Evolutionary conservation across 2,113 vertebrate species (phyloP).

Genomic region (Polypterus bichir): DNA sequence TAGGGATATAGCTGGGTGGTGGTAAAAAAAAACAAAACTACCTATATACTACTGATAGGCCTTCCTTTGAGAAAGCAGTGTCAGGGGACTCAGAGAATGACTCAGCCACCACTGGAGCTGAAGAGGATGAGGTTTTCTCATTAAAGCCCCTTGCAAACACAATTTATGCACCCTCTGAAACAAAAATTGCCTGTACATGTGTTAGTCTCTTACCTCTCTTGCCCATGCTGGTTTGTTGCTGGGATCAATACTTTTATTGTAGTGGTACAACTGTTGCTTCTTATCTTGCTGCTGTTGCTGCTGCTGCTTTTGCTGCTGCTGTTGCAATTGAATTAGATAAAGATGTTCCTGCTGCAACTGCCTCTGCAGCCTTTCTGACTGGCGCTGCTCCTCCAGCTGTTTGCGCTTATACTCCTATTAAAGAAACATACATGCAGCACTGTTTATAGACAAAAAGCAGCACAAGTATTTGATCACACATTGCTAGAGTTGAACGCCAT

Average conservation of each 20-base stretch:
- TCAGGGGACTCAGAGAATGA: neutral
- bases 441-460: no score
- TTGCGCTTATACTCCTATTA: slow-evolving; percentile 81
- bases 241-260: slow-evolving; percentile 64
- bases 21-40: no score
- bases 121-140: neutral
- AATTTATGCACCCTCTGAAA: no score
- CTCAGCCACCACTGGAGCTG: neutral
- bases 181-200: no score
- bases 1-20: no score
- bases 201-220: slow-evolving; percentile 52
- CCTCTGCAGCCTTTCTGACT: slow-evolving; percentile 76
- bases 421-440: slow-evolving; percentile 14
- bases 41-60: no score
- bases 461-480: no score
- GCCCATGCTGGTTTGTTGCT: slow-evolving; percentile 81
- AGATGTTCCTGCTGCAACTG: slow-evolving; percentile 87
- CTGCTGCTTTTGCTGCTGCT: slow-evolving; percentile 34
- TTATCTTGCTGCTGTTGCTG: slow-evolving; percentile 53
- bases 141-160: no score
- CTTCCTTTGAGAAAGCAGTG: no score
- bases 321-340: slow-evolving; percentile 61
- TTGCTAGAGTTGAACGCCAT: no score
- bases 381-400: slow-evolving; percentile 82
- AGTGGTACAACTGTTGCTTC: slow-evolving; percentile 73